These are phyloP conservation scores for Caenorhabditis tropicalis DNA, from an alignment of 1,140 invertebrate species.

Conservation along the genomic window DNA sequence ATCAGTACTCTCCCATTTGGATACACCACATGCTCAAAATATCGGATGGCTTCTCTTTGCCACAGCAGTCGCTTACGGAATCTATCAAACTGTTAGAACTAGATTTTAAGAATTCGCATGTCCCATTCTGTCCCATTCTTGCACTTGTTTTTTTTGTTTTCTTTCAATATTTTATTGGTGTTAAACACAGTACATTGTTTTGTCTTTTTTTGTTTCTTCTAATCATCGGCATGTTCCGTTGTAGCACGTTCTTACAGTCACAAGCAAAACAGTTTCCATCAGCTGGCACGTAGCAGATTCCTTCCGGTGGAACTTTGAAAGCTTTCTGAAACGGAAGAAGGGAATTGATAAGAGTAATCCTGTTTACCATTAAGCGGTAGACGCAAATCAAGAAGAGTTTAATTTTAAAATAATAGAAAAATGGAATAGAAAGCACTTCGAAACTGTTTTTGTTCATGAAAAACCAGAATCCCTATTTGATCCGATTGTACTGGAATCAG, in stretches of 20 bases:
- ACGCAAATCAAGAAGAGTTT: no score
- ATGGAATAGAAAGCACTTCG: neutral
- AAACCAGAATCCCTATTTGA: neutral
- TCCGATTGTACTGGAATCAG: neutral
- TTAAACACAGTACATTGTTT: neutral
- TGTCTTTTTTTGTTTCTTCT: no score
- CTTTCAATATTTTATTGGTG: neutral
- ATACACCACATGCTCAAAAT: neutral
- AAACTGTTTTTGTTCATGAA: neutral
- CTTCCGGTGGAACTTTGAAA: slow-evolving; percentile 34
- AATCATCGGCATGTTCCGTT: slow-evolving; percentile 15
- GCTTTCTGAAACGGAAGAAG: neutral
- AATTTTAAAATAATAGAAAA: no score
- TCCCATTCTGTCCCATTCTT: neutral
- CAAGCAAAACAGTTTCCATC: slow-evolving; percentile 13
- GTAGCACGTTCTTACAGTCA: slow-evolving; percentile 23
- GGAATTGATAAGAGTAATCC: no score
- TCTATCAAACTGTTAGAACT: neutral
- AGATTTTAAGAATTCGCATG: neutral
- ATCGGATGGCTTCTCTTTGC: slow-evolving; percentile 1
- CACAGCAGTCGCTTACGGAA: neutral
- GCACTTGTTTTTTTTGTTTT: neutral
- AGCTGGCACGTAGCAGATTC: neutral
- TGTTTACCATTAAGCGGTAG: no score
- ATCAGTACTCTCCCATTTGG: neutral